These are phyloP conservation scores for Momotus momota DNA, from an alignment of 2,797 vertebrate species.

Conservation along the genomic window DNA sequence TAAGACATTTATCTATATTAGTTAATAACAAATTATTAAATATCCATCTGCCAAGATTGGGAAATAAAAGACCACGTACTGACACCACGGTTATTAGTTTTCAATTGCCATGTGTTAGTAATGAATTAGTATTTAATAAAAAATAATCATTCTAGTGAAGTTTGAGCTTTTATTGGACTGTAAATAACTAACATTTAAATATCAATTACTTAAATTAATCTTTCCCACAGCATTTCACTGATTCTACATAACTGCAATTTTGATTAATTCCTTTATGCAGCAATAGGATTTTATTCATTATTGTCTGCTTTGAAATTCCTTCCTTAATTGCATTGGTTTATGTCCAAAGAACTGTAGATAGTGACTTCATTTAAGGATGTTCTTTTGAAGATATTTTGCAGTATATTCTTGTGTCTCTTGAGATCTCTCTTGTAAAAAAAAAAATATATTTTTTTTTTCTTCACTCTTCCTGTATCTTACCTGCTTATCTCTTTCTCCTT, in stretches of 20 bases:
- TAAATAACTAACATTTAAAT: constrained; percentile 33
- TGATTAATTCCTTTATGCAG: neutral
- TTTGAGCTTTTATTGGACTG: neutral
- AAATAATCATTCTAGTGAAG: constrained; percentile 3
- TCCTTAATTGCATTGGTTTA: neutral
- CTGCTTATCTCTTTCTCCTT: neutral
- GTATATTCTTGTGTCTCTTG: neutral
- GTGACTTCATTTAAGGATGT: neutral
- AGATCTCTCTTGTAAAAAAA: neutral
- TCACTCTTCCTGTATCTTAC: neutral
- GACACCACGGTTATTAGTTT: neutral
- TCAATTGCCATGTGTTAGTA: neutral
- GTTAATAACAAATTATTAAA: constrained; percentile 47
- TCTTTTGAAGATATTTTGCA: neutral
- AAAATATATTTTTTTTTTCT: neutral
- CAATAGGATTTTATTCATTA: neutral
- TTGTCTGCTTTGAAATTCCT: neutral
- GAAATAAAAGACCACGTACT: neutral
- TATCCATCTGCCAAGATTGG: neutral
- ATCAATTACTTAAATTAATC: constrained; percentile 14
- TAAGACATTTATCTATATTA: neutral
- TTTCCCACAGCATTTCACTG: neutral
- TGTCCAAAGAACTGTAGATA: neutral
- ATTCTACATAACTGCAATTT: neutral
- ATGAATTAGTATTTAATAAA: constrained; percentile 43